Evolutionary conservation across 2,888 invertebrate genomes (phyloP), one percentile per base, ranked within the genome.

Genomic region (Apamea sordens): DNA sequence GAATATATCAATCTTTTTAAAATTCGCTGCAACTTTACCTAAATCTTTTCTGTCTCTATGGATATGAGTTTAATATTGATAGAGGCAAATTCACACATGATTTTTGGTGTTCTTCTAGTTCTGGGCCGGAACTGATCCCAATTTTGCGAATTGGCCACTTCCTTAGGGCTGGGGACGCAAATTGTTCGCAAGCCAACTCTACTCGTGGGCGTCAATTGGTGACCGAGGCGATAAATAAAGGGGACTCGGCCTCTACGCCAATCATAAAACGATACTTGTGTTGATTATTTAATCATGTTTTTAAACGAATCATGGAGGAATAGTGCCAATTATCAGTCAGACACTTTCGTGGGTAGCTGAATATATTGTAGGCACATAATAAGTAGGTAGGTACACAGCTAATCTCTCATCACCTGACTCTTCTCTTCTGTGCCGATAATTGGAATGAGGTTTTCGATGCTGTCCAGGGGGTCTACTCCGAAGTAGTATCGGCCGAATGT

Each of bases 111-210:
- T 89, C 90, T 88, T 89, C 89, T 36, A 79, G 64, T 77, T 61
- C 32, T 76, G 81, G 73, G 80, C 79, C 84, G 89, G 90, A 89
- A 90, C 86, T 86, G 89, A 71, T 73, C 79, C 78, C 88, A 95
- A 95, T 95, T 95, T 95, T 85, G 94, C 95, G 90, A 95, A 96
- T 95, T 94, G 94, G 86, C 85, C 61, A 92, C 93, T 93, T 96
- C 96, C 96, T 94, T 89, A 89, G 91, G 86, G 85, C 89, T 89
- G 92, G 90, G 91, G 92, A 91, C 92, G 94, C 92, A 94, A 94
- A 94, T 94, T 94, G 94, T 89, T 92, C 64, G 90, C 91, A 89
- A 79, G 77, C 89, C 92, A 91, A 91, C 91, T 89, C 84, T 64
- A 74, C 63, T 80, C 74, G 81, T 82, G 86, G 87, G 90, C 89